phyloP scores from a whole-genome alignment of 2,888 invertebrate genomes.

The Germaria angustata region DNA sequence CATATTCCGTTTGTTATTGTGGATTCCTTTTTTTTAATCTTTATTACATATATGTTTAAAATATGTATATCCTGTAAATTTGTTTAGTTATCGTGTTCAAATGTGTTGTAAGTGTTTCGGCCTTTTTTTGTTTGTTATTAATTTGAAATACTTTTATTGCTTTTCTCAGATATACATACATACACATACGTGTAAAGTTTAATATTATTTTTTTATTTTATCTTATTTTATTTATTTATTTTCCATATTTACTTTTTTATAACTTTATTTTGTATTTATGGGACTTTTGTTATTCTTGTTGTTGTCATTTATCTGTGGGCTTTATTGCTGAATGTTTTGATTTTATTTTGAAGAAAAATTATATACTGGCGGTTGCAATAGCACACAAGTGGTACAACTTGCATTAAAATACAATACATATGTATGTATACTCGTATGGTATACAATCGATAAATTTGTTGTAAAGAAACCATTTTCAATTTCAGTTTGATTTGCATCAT shows the following conservation, averaged over 20 bases:
- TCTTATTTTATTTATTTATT: slow-evolving; percentile 26
- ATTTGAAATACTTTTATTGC: slow-evolving; percentile 66
- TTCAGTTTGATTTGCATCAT: slow-evolving; percentile 31
- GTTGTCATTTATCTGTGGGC: slow-evolving; percentile 58
- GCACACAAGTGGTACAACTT: neutral
- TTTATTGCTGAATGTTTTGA: slow-evolving; percentile 61
- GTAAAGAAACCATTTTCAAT: slow-evolving; percentile 62
- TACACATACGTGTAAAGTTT: slow-evolving; percentile 26
- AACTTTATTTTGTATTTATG: slow-evolving; percentile 24
- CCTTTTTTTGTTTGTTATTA: slow-evolving; percentile 53
- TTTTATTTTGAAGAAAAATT: slow-evolving; percentile 27
- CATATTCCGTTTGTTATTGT: slow-evolving; percentile 35
- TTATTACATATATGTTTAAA: slow-evolving; percentile 17
- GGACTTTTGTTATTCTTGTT: slow-evolving; percentile 40
- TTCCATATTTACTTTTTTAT: neutral
- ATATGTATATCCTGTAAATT: slow-evolving; percentile 71
- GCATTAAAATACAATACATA: neutral
- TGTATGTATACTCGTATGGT: too few relatives aligned
- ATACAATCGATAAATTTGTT: neutral
- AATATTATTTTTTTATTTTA: slow-evolving; percentile 45
- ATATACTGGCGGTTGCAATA: neutral
- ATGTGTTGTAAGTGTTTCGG: neutral
- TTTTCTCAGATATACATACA: slow-evolving; percentile 46
- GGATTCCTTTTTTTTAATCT: slow-evolving; percentile 47
- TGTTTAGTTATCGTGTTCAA: slow-evolving; percentile 68